Evolutionary conservation across 2,888 invertebrate genomes (phyloP), one percentile per base, ranked within the genome.

Genomic region (Acanthosoma haemorrhoidale): DNA sequence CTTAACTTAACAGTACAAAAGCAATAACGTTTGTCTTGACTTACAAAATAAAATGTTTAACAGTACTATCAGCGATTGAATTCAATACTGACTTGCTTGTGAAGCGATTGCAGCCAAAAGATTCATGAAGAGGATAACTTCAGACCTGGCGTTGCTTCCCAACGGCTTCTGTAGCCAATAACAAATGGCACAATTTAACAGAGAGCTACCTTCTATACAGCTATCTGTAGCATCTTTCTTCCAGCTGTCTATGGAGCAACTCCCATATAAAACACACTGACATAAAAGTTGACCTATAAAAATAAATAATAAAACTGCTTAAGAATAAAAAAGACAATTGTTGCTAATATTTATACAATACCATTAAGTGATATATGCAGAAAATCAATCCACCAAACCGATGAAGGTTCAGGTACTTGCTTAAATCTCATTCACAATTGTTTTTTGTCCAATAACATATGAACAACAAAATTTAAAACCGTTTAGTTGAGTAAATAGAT

Each of bases 101-200:
- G 63, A 70, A 32, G 58, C 88, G 69, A 92, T 81, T 21, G 85
- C 83, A 72, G 84, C 84, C 66, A 92, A 79, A 71, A 90, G 81
- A 69, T 84, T 82, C 38, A 87, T 86, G 70, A 91, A 85, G 75
- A 86, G 86, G 72, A 87, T 84, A 81, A 92, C 87, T 75, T 91
- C 86, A 38, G 84, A 81, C 76, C 82, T 82, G 39, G 85, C 79
- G 79, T 76, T 84, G 77, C 76, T 82, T 76, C 77, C 82, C 77
- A 76, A 74, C 74, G 77, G 76, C 77, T 81, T 78, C 76, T 87
- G 85, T 75, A 90, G 84, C 86, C 92, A 87, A 77, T 87, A 90
- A 75, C 84, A 81, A 66, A 92, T 83, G n/a, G 89, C 80, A 70
- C 91, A 81, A 75, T 86, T 85, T 74, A 93, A 84, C 31, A 94